phyloP scores from a whole-genome alignment of 1,140 invertebrate species.

The Kradibia gibbosae region DNA sequence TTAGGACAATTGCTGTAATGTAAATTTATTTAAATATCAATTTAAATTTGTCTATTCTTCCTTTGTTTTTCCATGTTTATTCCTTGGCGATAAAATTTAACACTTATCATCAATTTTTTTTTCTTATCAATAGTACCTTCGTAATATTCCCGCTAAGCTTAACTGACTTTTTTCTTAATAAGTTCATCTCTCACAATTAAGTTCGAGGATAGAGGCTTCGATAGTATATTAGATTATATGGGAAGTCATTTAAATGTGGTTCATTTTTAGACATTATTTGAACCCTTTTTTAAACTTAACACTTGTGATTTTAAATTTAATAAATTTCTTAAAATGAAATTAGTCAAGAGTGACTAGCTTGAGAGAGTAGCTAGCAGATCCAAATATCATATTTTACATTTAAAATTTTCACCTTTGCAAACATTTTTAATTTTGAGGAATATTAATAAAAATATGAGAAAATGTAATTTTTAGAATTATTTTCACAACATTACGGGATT shows the following conservation, averaged over 20 bases:
- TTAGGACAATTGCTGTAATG: neutral
- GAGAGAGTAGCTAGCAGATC: too few relatives aligned
- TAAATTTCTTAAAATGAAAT: neutral
- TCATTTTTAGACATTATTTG: neutral
- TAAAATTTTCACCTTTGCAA: too few relatives aligned
- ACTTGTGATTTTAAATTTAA: neutral
- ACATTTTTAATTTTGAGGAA: too few relatives aligned
- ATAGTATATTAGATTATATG: neutral
- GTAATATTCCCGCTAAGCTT: neutral
- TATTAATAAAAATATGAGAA: too few relatives aligned
- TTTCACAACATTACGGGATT: too few relatives aligned
- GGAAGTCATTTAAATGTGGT: neutral
- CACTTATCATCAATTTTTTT: neutral
- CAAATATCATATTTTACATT: too few relatives aligned
- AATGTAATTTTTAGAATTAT: too few relatives aligned
- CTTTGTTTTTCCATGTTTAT: neutral
- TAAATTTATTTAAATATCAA: neutral
- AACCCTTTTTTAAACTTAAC: neutral
- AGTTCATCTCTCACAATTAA: neutral
- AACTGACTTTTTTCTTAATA: neutral
- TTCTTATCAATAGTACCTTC: neutral
- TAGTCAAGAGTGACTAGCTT: too few relatives aligned
- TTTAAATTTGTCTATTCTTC: neutral
- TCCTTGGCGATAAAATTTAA: neutral
- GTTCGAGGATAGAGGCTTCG: neutral